Conservation (phyloP, 2,797 vertebrate genomes). For the Phaenicophaeus curvirostris region DNA sequence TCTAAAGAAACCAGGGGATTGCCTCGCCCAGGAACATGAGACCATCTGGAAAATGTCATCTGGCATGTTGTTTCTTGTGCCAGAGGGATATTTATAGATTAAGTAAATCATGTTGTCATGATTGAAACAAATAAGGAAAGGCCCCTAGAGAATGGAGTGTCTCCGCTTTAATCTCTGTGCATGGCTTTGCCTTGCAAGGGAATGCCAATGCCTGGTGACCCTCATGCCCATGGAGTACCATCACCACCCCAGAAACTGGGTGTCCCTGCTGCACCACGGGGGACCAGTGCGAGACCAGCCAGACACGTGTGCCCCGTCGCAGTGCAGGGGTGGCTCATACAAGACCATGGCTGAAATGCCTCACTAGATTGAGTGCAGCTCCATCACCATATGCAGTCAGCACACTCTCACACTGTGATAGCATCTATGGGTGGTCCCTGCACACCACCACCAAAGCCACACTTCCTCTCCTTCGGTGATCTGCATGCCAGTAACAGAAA, state of each 20-base stretch:
- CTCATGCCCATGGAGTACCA: not conserved
- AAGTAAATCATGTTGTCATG: not conserved
- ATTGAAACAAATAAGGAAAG: not conserved
- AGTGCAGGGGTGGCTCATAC: fast-evolving
- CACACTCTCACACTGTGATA: too few species aligned
- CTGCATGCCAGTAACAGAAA: fast-evolving
- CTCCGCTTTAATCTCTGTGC: fast-evolving
- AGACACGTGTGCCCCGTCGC: fast-evolving
- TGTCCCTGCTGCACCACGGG: fast-evolving
- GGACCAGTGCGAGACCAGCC: not conserved
- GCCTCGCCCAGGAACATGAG: not conserved
- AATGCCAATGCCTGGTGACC: not conserved
- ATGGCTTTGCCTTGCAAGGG: not conserved
- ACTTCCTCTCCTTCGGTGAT: not conserved
- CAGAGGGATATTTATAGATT: constrained; percentile 30
- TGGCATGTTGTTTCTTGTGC: not conserved
- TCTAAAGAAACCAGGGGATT: not conserved
- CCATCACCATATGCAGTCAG: fast-evolving
- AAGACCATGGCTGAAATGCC: not conserved
- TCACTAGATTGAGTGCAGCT: not conserved
- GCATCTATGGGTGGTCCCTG: fast-evolving
- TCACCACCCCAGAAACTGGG: not conserved
- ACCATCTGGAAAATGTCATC: constrained; percentile 28
- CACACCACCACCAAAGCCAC: fast-evolving
- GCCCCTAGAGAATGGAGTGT: not conserved